phyloP scores from a whole-genome alignment of 2,888 invertebrate species.

The Andrena marginata region DNA sequence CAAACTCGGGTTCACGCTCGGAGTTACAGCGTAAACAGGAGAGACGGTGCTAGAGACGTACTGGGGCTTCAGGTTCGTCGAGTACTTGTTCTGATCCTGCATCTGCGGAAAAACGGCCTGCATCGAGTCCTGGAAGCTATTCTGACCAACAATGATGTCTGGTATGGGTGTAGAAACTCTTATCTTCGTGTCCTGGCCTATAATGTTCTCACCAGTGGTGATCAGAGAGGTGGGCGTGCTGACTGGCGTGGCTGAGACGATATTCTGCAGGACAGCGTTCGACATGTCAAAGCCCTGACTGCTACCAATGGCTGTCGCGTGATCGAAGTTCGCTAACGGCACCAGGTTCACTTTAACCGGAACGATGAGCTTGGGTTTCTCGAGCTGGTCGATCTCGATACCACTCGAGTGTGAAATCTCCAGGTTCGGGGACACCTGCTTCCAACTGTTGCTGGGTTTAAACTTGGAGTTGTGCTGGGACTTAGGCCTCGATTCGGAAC shows the following conservation, averaged over 20 bases:
- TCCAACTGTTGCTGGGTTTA: slow-evolving; percentile 74
- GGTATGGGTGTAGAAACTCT: slow-evolving; percentile 74
- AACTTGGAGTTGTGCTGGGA: slow-evolving; percentile 30
- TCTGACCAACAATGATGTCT: slow-evolving; percentile 82
- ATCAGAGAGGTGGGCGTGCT: slow-evolving; percentile 75
- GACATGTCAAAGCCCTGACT: slow-evolving; percentile 86
- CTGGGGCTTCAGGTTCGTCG: slow-evolving; percentile 67
- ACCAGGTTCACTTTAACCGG: slow-evolving; percentile 81
- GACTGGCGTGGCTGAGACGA: slow-evolving; percentile 74
- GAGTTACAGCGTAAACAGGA: slow-evolving; percentile 77
- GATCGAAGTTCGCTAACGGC: slow-evolving; percentile 84
- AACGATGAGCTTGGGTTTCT: slow-evolving; percentile 80
- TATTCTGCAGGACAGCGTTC: slow-evolving; percentile 82
- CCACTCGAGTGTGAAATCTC: slow-evolving; percentile 79
- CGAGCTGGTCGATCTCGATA: slow-evolving; percentile 77
- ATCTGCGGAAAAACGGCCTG: slow-evolving; percentile 75
- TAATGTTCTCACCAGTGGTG: slow-evolving; percentile 64
- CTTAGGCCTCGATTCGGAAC: slow-evolving; percentile 40
- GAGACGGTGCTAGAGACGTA: slow-evolving; percentile 76
- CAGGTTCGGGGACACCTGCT: slow-evolving; percentile 77
- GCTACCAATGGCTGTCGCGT: slow-evolving; percentile 84
- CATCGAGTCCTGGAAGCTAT: slow-evolving; percentile 76
- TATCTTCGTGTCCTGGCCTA: slow-evolving; percentile 55
- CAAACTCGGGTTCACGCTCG: slow-evolving; percentile 62
- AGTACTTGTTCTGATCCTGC: slow-evolving; percentile 65